Conservation (phyloP, 1,140 invertebrate species). For the Eurosta solidaginis region DNA sequence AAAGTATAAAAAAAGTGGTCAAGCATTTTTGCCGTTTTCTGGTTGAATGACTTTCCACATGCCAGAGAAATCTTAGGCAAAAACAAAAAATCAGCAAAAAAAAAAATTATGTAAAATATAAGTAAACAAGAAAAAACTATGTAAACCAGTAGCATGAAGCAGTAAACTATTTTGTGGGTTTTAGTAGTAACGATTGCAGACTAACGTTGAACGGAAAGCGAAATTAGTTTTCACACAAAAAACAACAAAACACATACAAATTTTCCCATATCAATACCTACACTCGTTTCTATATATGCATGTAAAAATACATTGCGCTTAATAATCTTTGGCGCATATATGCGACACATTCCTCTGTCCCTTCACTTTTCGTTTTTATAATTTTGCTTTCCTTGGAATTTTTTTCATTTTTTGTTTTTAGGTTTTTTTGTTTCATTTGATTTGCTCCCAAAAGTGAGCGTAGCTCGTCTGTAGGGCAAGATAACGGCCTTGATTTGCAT, state of each 20-base stretch:
- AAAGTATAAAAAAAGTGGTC: background rate
- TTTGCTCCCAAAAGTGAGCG: background rate
- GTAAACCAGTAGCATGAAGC: too few relatives aligned
- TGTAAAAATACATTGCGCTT: background rate
- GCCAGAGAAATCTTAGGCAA: background rate
- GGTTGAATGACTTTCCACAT: slow-evolving; percentile 5
- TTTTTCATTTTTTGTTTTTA: background rate
- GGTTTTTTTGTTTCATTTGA: background rate
- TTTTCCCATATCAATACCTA: background rate
- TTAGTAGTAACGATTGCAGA: too few relatives aligned
- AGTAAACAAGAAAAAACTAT: too few relatives aligned
- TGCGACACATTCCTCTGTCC: background rate
- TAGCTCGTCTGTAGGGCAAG: background rate
- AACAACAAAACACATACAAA: background rate
- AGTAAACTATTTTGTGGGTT: too few relatives aligned
- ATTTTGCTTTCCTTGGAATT: background rate
- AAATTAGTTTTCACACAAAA: background rate
- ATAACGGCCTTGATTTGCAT: background rate
- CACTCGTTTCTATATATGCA: background rate
- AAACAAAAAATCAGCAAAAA: background rate
- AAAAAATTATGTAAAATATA: background rate
- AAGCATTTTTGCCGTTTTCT: background rate
- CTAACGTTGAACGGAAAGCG: too few relatives aligned
- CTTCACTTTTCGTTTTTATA: background rate
- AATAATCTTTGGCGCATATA: background rate